Base-by-base conservation (phyloP, 2,113 vertebrate species). In the Ailuropoda melanoleuca region DNA sequence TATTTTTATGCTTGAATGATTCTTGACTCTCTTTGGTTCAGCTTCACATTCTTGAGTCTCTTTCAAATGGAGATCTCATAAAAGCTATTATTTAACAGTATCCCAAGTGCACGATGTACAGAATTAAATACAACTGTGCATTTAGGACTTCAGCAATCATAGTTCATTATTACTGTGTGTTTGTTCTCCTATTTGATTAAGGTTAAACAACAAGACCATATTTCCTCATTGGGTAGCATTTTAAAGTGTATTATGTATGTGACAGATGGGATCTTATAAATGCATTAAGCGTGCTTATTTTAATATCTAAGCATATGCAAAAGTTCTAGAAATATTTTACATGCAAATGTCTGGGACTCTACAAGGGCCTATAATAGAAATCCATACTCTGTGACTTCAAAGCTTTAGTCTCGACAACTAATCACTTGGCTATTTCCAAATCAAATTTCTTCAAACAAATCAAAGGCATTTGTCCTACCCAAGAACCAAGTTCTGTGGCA, bases 351-450 rank as follows among this genome's bases (percentile, higher is more conserved):
- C 88, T 96, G 83, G 60, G 55, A 24, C 95, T 98, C 93, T 80
- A 70, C 88, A 82, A 96, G 81, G 77, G 46, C 86, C 91, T 78
- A 83, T 97, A 97, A 97, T 96, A 95, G 96, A 96, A 97, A 97
- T 94, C 90, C 78, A 78, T 88, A 92, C 85, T 95, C 95, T 93
- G 92, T 56, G 72, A 95, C 97, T 98, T 98, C 94, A 98, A 96
- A 97, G 97, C 82, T 82, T 88, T 82, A 34, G 90, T 97, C 94
- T 97, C 60, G 10, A 96, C 98, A 97, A 58, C 97, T 97, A 97
- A 98, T 98, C 93, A 97, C 92, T 94, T 96, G 70, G 94, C 97
- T 98, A 98, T 98, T 98, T 98, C 98, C 97, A 98, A 98, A 98
- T 98, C 93, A 90, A 85, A 98, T 97, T 97, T 97, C 92, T 98